Conservation (phyloP, 2,888 invertebrate species). For the Apodemia mormo region DNA sequence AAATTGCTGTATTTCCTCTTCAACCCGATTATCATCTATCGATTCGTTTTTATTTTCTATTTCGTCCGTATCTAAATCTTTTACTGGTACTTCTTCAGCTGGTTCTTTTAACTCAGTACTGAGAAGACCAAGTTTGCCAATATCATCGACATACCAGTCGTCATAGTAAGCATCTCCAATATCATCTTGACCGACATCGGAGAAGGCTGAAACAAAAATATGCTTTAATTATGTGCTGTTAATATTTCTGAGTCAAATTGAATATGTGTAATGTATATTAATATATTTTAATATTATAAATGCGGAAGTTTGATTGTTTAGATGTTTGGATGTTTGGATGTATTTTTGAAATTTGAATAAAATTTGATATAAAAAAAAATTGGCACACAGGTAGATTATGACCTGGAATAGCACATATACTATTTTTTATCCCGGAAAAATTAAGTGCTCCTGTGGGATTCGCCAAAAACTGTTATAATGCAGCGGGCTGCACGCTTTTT, state of each 20-base stretch:
- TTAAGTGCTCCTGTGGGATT: too few species aligned
- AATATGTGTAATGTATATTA: too few species aligned
- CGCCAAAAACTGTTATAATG: too few species aligned
- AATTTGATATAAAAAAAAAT: too few species aligned
- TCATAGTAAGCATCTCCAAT: slow-evolving; percentile 26
- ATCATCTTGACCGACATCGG: slow-evolving; percentile 21
- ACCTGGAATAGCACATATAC: too few species aligned
- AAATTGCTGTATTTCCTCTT: slow-evolving; percentile 33
- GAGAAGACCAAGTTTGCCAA: slow-evolving; percentile 27
- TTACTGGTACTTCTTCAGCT: not conserved
- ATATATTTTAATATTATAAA: too few species aligned
- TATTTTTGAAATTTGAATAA: too few species aligned
- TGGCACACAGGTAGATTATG: too few species aligned
- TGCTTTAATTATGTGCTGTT: not conserved
- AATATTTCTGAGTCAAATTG: not conserved
- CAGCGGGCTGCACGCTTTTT: too few species aligned
- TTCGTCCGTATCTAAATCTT: not conserved
- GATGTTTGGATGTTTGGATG: too few species aligned
- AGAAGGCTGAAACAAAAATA: slow-evolving; percentile 23
- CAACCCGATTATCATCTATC: slow-evolving; percentile 19
- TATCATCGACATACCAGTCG: slow-evolving; percentile 38
- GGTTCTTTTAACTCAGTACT: slow-evolving; percentile 20
- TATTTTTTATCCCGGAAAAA: too few species aligned
- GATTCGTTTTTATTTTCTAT: slow-evolving; percentile 9
- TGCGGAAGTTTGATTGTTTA: too few species aligned